phyloP scores from a whole-genome alignment of 2,113 vertebrate species.

The Aplodontia rufa region DNA sequence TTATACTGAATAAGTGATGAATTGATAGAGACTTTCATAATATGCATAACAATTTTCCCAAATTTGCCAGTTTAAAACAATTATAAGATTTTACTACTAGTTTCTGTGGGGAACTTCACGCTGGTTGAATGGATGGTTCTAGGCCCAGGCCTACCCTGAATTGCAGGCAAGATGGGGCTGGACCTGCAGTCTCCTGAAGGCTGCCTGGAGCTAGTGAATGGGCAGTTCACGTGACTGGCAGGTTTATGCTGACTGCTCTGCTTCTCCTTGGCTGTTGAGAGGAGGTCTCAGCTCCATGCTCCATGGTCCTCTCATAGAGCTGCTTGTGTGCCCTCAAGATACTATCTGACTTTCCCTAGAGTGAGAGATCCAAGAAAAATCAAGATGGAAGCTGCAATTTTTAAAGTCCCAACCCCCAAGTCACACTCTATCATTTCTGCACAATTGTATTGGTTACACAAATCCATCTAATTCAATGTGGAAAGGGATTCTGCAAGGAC shows the following conservation, averaged over 20 bases:
- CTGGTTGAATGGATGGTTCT: not conserved
- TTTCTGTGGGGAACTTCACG: not conserved
- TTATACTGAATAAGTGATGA: not conserved
- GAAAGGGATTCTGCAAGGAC: not conserved
- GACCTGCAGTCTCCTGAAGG: not conserved
- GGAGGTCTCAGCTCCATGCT: not conserved
- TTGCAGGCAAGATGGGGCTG: not conserved
- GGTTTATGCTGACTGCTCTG: not conserved
- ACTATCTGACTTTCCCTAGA: not conserved
- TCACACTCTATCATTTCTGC: not conserved
- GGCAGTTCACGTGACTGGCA: not conserved
- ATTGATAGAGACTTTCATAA: not conserved
- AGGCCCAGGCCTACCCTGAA: no score
- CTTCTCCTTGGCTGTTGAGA: not conserved
- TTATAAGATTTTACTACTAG: not conserved
- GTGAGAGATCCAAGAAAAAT: not conserved
- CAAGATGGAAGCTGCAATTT: not conserved
- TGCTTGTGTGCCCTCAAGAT: not conserved
- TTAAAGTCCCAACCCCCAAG: not conserved
- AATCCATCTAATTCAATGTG: not conserved
- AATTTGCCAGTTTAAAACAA: not conserved
- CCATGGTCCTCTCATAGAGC: fast-evolving
- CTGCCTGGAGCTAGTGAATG: not conserved
- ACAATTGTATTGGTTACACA: not conserved
- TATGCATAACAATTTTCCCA: not conserved